Percentiles rank a stretch among this genome's conserved stretches.
Evolutionary conservation across 2,888 invertebrate species (phyloP).

Genomic region (Andrena haemorrhoa): DNA sequence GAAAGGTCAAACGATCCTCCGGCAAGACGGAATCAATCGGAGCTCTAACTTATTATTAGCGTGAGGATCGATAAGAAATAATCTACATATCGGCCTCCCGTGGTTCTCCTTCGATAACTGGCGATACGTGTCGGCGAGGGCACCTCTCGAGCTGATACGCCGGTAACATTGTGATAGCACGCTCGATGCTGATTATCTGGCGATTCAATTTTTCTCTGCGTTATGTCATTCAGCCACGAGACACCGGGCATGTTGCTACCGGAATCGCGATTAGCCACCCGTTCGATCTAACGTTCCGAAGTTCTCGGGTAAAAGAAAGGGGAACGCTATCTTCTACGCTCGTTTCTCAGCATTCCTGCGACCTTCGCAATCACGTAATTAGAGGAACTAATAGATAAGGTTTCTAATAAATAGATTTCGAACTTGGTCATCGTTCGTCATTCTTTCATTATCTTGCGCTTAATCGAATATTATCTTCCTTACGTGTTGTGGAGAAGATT

Average conservation of each 20-base stretch:
- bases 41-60: constrained; percentile 47
- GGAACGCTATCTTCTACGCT: background rate
- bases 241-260: background rate
- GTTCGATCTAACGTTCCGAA: background rate
- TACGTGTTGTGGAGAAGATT: background rate
- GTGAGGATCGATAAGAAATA: constrained; percentile 49
- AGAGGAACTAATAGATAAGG: background rate
- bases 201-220: constrained; percentile 25
- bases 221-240: constrained; percentile 37
- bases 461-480: background rate
- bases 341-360: background rate
- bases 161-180: constrained; percentile 24
- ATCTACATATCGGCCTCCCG: constrained; percentile 46
- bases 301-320: too few species aligned
- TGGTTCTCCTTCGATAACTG: constrained; percentile 45
- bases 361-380: background rate
- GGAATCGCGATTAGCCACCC: background rate
- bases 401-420: background rate
- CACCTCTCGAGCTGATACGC: constrained; percentile 22
- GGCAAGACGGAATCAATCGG: constrained; percentile 35
- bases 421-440: background rate
- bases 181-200: constrained; percentile 40
- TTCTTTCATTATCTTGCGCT: background rate
- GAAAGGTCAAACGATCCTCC: constrained; percentile 43
- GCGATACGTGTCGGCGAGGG: constrained; percentile 11